A percentile compares a stretch with the other conserved stretches of the same genome.
Evolutionary conservation across 2,797 vertebrate genomes (phyloP).

Genomic region (Heliangelus exortis): DNA sequence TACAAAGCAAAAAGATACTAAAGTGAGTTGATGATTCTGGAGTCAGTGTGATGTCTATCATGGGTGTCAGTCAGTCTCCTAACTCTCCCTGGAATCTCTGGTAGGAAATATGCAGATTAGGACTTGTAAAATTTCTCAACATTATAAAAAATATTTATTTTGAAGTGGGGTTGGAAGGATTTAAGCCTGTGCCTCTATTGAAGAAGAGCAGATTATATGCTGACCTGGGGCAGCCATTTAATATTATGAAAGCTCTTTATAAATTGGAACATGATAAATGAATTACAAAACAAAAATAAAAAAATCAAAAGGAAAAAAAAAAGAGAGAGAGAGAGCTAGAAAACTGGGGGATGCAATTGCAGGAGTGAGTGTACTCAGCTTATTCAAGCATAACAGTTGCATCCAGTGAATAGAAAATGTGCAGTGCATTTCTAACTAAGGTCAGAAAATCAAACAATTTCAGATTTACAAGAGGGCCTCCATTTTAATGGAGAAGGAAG

Average conservation of each 20-base stretch:
- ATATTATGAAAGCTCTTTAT: constrained; percentile 63
- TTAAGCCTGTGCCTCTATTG: constrained; percentile 31
- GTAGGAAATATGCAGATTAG: not conserved
- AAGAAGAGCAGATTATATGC: constrained; percentile 36
- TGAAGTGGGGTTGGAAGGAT: not conserved
- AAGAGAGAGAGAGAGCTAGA: constrained; percentile 1
- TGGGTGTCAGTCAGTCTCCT: not conserved
- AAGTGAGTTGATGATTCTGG: not conserved
- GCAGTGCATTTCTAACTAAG: constrained; percentile 59
- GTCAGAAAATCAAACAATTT: constrained; percentile 45
- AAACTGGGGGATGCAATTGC: constrained; percentile 40
- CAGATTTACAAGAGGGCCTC: constrained; percentile 26
- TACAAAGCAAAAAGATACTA: not conserved
- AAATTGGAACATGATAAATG: constrained; percentile 66
- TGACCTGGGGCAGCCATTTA: constrained; percentile 53
- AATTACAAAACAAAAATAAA: constrained; percentile 25
- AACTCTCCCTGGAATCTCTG: not conserved
- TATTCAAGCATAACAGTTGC: constrained; percentile 53
- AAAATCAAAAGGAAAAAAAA: too few species aligned
- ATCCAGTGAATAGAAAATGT: constrained; percentile 39
- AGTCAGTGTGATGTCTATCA: not conserved
- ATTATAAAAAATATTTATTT: not conserved
- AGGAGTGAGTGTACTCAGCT: constrained; percentile 46
- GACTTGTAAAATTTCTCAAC: not conserved
- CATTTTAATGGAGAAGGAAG: constrained; percentile 56